Base-by-base conservation (phyloP, 2,888 invertebrate genomes). In the Eupithecia subfuscata region DNA sequence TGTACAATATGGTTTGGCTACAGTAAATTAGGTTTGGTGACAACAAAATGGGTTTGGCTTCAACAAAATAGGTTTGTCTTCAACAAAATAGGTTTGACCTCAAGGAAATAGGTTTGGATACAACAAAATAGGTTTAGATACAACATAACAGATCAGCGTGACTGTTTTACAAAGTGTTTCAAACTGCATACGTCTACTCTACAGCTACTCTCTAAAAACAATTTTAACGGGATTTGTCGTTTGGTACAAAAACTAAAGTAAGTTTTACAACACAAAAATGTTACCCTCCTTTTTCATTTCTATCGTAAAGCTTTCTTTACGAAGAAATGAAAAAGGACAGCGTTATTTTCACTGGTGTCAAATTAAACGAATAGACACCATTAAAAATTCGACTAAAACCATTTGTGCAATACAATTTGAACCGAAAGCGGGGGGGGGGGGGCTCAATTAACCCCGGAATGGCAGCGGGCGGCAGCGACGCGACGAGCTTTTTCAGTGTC, bases 121-220 rank as follows among this genome's bases (percentile, higher is more conserved):
- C 60, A 60, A 60, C 60, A 60, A 11, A 12, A 12, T 11, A 25
- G 12, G 25, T 25, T 60, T 60, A 14, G 25, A 60, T 25, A 60
- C 60, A 60, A 60, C 60, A 60, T 25, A 60, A 60, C 18, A 65
- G 37, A 34, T 37, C 65, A 67, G 34, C 65, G 34, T n/a, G 18
- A 37, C 12, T 18, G 52, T 11, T 37, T 67, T n/a, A 67, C 65
- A 67, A 9, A 37, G 40, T 40, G 65, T 67, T 67, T 67, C 65
- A 67, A 67, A 40, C 40, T 67, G 65, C 37, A 65, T 37, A 64
- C 65, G 34, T n/a, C 65, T 34, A 40, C 37, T n/a, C 37, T 67
- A 67, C 65, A 65, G 34, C 65, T 40, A 40, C 40, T n/a, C 5
- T 40, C 37, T 12, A 25, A 60, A 60, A 25, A 25, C 22, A 60